Percentiles rank a stretch among this genome's conserved stretches.
Evolutionary conservation across 2,113 vertebrate genomes (phyloP).

Genomic region (Urocynchramus pylzowi): DNA sequence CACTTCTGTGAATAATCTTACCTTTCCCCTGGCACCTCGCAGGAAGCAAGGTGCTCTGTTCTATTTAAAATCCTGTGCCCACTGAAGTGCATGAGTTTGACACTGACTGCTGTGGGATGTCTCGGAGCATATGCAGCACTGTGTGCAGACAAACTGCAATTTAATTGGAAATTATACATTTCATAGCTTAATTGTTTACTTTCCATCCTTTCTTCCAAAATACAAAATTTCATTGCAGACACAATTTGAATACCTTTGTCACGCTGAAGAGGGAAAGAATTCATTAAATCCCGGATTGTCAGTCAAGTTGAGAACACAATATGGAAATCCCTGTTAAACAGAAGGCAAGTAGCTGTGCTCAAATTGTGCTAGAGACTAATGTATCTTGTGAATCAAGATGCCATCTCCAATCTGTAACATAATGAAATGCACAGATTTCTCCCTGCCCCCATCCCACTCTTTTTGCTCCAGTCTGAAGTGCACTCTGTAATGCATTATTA

Average conservation of each 20-base stretch:
- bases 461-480: slow-evolving; percentile 14
- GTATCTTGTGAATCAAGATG: slow-evolving; percentile 30
- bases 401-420: slow-evolving; percentile 25
- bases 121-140: accelerated
- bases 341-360: background rate
- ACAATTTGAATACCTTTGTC: background rate
- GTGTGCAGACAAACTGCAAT: background rate
- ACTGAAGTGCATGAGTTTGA: background rate
- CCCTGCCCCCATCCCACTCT: slow-evolving; percentile 21
- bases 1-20: background rate
- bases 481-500: slow-evolving; percentile 53
- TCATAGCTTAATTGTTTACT: background rate
- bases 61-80: background rate
- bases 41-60: background rate
- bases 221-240: background rate
- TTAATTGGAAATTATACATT: background rate
- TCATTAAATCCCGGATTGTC: background rate
- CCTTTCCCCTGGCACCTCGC: background rate
- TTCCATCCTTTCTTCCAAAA: background rate
- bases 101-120: background rate
- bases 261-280: background rate
- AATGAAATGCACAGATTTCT: slow-evolving; percentile 8
- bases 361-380: background rate
- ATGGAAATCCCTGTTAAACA: slow-evolving; percentile 14
- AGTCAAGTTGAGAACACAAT: slow-evolving; percentile 5